Evolutionary conservation across 2,113 vertebrate genomes (phyloP), one percentile per base, ranked within the genome.

Genomic region (Prolemur simus): DNA sequence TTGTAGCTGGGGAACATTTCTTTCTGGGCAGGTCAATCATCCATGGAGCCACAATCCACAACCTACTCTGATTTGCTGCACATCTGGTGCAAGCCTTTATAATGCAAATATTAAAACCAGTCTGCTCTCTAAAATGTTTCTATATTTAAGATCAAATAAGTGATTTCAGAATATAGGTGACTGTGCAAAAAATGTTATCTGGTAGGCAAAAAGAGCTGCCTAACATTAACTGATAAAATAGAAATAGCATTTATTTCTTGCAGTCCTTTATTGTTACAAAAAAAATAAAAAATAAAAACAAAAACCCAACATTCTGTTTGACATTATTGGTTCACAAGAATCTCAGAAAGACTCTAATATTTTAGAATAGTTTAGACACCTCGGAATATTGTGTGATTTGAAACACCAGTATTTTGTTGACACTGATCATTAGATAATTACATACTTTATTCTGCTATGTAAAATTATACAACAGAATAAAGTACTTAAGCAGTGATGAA

Each of bases 11-110:
- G 52, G 96, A 90, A 90, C 39, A 13, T 87, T 97, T 96, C 84
- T 84, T 89, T 96, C n/a, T 97, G 77, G 77, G 81, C 39, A 92
- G 47, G 76, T 92, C 93, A 87, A 34, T 96, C 81, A 95, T 87
- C 73, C 27, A 17, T n/a, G 27, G 58, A 95, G 45, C 64, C 88
- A 87, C 25, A 89, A 89, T 96, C 85, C 27, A 95, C 56, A 96
- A 81, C 27, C 74, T 73, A 94, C 37, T 92, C 56, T 77, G 91
- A 91, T 95, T 95, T 89, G 96, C 90, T 91, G 68, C 76, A 96
- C 68, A 95, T 97, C 87, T 97, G 83, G 74, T 45, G 10, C 47
- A 94, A 95, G 56, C 37, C 78, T 90, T 93, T 88, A 91, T 58
- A 87, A 82, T 90, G 54, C 39, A 92, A 90, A 88, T 92, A 95